phyloP scores from a whole-genome alignment of 2,113 vertebrate genomes.

The Macaca fascicularis region DNA sequence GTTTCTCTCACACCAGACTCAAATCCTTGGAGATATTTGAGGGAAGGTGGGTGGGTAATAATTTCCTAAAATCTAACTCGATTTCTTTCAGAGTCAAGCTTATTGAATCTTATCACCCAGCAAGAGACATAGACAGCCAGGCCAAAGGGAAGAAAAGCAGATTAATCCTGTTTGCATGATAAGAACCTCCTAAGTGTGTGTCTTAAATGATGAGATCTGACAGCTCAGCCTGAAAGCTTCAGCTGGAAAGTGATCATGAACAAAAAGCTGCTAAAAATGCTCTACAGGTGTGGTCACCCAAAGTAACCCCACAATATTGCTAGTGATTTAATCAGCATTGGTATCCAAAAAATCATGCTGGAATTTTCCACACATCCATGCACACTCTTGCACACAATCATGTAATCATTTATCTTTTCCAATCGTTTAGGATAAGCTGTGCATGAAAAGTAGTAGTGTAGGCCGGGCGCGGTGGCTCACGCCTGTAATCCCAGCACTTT shows the following conservation, averaged over 20 bases:
- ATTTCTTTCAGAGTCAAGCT: conserved; percentile 55
- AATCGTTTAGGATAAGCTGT: neutral
- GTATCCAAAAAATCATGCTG: neutral
- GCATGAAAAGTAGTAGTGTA: neutral
- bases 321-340: neutral
- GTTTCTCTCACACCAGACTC: conserved; percentile 31
- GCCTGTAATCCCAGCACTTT: too few species aligned
- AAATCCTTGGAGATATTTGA: conserved; percentile 49
- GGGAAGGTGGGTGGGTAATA: neutral
- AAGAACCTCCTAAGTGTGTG: neutral
- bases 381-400: neutral
- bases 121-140: neutral
- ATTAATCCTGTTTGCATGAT: conserved; percentile 45
- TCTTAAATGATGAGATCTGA: conserved; percentile 57
- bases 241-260: neutral
- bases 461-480: neutral
- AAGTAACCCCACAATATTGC: neutral
- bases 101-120: conserved; percentile 57
- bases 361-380: neutral
- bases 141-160: conserved; percentile 11
- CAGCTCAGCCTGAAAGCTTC: conserved; percentile 52
- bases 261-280: neutral
- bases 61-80: conserved; percentile 63
- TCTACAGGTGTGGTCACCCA: neutral
- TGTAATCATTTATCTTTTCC: neutral